Conservation (phyloP, 2,797 vertebrate genomes). For the Gymnoscopelus braueri region DNA sequence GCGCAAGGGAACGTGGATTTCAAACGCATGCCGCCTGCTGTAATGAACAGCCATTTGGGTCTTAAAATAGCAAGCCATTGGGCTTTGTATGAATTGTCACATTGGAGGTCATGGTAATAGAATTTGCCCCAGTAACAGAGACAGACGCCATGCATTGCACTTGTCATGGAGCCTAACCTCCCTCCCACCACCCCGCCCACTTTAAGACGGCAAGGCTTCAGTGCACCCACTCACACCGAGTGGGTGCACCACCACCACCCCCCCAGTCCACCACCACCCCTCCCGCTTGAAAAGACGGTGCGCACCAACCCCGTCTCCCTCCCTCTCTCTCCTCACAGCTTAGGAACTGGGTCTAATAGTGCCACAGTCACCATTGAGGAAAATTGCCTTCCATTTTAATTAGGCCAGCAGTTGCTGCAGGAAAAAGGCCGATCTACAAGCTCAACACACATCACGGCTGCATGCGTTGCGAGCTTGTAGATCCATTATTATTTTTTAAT, state of each 20-base stretch:
- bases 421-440: background rate
- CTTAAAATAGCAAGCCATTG: slow-evolving; percentile 50
- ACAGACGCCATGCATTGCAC: slow-evolving; percentile 40
- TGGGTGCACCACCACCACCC: no score
- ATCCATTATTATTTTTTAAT: background rate
- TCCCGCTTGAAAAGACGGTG: no score
- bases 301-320: no score
- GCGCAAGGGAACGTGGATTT: background rate
- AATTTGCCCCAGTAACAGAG: slow-evolving; percentile 73
- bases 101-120: slow-evolving; percentile 64
- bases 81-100: slow-evolving; percentile 51
- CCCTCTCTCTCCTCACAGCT: slow-evolving; percentile 7
- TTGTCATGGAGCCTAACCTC: slow-evolving; percentile 33
- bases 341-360: slow-evolving; percentile 61
- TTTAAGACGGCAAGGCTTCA: slow-evolving; percentile 36
- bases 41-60: background rate
- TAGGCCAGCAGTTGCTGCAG: slow-evolving; percentile 45
- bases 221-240: slow-evolving; percentile 24
- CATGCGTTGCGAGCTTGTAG: background rate
- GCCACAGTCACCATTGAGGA: slow-evolving; percentile 50
- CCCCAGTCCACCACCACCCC: no score
- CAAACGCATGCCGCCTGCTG: slow-evolving; percentile 25
- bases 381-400: slow-evolving; percentile 64
- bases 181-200: slow-evolving; percentile 54
- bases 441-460: background rate